These are phyloP conservation scores for Orthosia incerta DNA, from an alignment of 2,888 invertebrate species.

Conservation along the genomic window DNA sequence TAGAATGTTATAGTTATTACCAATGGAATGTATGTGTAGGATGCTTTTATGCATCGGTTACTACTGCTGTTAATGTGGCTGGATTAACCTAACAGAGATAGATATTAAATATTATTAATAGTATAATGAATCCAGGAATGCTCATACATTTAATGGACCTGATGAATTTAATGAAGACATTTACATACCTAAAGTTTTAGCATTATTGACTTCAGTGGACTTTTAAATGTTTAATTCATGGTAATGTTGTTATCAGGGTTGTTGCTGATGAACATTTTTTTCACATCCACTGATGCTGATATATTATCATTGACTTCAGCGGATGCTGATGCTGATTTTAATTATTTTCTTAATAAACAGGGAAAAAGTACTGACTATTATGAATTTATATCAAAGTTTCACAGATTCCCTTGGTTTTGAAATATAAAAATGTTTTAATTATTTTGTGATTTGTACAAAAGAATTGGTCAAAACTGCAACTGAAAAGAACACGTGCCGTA, in stretches of 20 bases:
- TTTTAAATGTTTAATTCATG: constrained; percentile 59
- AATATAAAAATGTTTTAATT: no score
- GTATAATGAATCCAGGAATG: constrained; percentile 63
- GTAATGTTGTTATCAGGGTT: constrained; percentile 27
- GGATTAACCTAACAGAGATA: constrained; percentile 66
- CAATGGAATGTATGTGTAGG: constrained; percentile 83
- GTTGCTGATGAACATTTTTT: no score
- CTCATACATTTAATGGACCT: constrained; percentile 58
- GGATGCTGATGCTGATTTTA: no score
- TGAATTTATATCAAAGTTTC: no score
- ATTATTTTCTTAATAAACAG: no score
- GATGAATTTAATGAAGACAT: constrained; percentile 66
- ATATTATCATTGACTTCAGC: no score
- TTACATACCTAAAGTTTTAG: constrained; percentile 54
- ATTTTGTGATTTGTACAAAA: no score
- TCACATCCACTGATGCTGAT: no score
- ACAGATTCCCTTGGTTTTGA: no score
- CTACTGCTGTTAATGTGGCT: constrained; percentile 78
- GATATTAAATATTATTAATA: constrained; percentile 67
- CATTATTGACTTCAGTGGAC: constrained; percentile 59
- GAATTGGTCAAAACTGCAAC: no score
- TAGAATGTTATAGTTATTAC: constrained; percentile 78
- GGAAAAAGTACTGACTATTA: no score
- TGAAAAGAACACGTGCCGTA: no score
- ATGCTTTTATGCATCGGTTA: constrained; percentile 82